phyloP scores from a whole-genome alignment of 2,888 invertebrate genomes.

The Apamea epomidion region DNA sequence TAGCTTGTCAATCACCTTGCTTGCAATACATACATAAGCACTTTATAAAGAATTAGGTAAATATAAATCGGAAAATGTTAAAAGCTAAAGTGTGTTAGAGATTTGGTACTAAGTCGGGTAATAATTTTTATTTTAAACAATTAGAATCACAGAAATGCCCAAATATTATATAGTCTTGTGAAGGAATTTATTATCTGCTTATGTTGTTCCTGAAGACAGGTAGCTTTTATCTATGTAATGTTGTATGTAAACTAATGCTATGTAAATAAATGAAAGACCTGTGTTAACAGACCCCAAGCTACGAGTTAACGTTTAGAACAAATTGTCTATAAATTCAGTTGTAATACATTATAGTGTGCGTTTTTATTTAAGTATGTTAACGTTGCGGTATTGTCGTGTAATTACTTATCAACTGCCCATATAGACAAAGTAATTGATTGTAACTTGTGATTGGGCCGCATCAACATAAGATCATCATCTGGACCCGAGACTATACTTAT shows the following conservation, averaged over 20 bases:
- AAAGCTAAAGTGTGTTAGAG: conserved; percentile 68
- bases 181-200: conserved; percentile 51
- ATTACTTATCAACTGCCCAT: conserved; percentile 30
- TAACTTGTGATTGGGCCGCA: conserved; percentile 44
- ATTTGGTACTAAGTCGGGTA: conserved; percentile 68
- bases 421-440: conserved; percentile 32
- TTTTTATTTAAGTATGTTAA: conserved; percentile 50
- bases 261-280: conserved; percentile 72
- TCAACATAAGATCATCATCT: conserved; percentile 48
- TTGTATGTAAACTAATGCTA: conserved; percentile 68
- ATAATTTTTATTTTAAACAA: conserved; percentile 47
- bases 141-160: conserved; percentile 45
- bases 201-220: conserved; percentile 51
- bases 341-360: conserved; percentile 42
- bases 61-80: conserved; percentile 66
- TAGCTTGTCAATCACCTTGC: conserved; percentile 80
- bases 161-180: conserved; percentile 30
- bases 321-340: conserved; percentile 63
- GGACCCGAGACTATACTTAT: conserved; percentile 56
- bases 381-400: conserved; percentile 34
- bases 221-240: conserved; percentile 65
- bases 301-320: conserved; percentile 68
- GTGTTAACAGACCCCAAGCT: conserved; percentile 63
- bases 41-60: conserved; percentile 69
- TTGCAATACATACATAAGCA: conserved; percentile 81